phyloP scores from a whole-genome alignment of 2,113 vertebrate species.

The Epinephelus lanceolatus region DNA sequence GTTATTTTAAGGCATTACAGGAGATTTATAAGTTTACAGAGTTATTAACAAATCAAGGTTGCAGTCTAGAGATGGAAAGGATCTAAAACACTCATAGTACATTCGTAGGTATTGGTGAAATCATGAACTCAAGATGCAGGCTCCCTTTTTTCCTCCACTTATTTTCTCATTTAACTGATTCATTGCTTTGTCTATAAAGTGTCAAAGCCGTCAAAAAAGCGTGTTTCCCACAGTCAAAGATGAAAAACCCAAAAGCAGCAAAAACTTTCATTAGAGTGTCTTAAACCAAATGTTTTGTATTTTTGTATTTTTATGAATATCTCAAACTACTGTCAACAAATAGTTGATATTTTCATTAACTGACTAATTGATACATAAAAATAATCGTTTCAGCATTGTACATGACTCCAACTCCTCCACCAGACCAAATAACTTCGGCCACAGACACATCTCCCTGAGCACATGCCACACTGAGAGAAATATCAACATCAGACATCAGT shows the following conservation, averaged over 20 bases:
- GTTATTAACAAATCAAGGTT: neutral
- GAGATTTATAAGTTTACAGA: neutral
- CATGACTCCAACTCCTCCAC: neutral
- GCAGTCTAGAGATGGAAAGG: neutral
- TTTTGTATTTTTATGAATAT: neutral
- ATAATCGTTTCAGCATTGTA: neutral
- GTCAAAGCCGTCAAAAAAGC: neutral
- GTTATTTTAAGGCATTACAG: neutral
- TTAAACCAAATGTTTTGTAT: neutral
- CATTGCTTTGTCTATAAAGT: neutral
- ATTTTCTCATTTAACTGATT: neutral
- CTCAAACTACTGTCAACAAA: neutral
- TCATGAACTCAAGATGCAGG: neutral
- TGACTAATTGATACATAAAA: neutral
- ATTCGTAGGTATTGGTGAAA: neutral
- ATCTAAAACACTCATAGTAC: neutral
- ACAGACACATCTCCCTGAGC: conserved; percentile 7
- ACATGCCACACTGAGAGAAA: conserved; percentile 16
- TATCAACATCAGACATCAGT: conserved; percentile 9
- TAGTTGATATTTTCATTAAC: neutral
- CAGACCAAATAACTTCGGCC: neutral
- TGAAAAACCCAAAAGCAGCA: neutral
- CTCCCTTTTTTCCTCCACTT: neutral
- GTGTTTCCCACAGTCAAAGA: neutral
- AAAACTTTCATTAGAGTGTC: neutral